Base-by-base conservation (phyloP, 2,113 vertebrate genomes). In the Myrmophylax atrothorax region DNA sequence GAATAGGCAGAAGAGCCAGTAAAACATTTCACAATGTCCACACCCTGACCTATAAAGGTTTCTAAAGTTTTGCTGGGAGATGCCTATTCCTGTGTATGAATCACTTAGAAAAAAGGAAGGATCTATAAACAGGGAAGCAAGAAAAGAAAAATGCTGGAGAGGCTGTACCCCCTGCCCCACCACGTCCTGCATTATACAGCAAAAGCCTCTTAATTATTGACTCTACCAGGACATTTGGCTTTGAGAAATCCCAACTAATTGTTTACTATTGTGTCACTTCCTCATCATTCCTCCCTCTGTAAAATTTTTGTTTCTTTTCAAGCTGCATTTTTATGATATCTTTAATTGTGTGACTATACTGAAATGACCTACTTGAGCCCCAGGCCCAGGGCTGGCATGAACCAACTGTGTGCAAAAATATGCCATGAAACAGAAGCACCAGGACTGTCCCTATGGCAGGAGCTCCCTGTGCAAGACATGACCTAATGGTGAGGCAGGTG, bases 11-110 rank as follows among this genome's bases (percentile, higher is more conserved):
- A 83, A 92, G 83, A 96, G 94, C 95, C 2, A 5, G 96, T 93
- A 87, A 91, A 95, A n/a, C 64, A 87, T 96, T 97, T 96, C 96
- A 93, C 93, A 96, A 90, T 89, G 90, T 81, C 96, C 96, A 96
- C 96, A 89, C 96, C 95, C 96, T 92, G 90, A 96, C 93, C 93
- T 93, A 96, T 86, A 96, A 95, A 96, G 83, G 90, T 95, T 87
- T 95, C 73, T 96, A 37, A 76, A 94, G 86, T 92, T 96, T 73
- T 92, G 83, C 69, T 90, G 89, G 83, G 94, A 97, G 96, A 96
- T 96, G 90, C 69, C 66, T 78, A 80, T 40, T 93, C 76, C 90
- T 60, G 86, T 17, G 49, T 2, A 53, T 96, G 96, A 97, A 94
- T 96, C 88, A 96, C 12, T 44, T 58, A 60, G 73, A 62, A 92